phyloP scores from a whole-genome alignment of 1,140 invertebrate genomes.

The Cotesia typhae region DNA sequence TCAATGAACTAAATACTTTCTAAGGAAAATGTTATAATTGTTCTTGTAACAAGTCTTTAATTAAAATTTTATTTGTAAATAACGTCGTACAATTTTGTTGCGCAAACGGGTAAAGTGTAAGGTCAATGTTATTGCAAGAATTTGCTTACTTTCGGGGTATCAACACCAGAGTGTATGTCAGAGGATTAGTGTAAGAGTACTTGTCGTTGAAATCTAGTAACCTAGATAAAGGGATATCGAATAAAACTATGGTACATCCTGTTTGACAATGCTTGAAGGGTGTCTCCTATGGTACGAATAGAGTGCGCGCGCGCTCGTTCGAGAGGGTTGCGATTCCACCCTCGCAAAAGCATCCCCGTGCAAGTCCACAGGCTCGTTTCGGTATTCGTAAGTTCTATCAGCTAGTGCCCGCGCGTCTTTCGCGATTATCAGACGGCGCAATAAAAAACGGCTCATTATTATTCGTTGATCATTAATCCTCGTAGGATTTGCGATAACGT shows the following conservation, averaged over 20 bases:
- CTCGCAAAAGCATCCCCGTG: slow-evolving; percentile 41
- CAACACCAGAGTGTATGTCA: too few species aligned
- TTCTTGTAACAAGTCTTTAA: too few species aligned
- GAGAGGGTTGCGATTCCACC: slow-evolving; percentile 43
- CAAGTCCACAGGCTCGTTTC: slow-evolving; percentile 51
- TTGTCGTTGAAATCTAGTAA: slow-evolving; percentile 45
- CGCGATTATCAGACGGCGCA: slow-evolving; percentile 62
- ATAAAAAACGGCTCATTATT: slow-evolving; percentile 44
- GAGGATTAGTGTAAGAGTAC: neutral
- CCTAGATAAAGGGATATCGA: slow-evolving; percentile 49
- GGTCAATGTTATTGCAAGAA: too few species aligned
- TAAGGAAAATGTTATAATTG: too few species aligned
- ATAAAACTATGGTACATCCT: slow-evolving; percentile 44
- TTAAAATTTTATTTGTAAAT: too few species aligned
- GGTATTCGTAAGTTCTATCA: slow-evolving; percentile 41
- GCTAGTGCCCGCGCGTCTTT: slow-evolving; percentile 65
- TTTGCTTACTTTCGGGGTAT: neutral
- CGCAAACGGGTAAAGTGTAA: too few species aligned
- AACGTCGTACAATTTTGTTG: too few species aligned
- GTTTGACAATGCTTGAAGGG: slow-evolving; percentile 46
- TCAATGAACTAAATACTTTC: too few species aligned
- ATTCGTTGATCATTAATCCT: slow-evolving; percentile 20
- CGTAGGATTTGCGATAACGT: neutral
- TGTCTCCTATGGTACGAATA: slow-evolving; percentile 38
- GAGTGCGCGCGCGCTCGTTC: slow-evolving; percentile 47